Evolutionary conservation across 2,113 vertebrate species (phyloP).

Genomic region (Jaculus jaculus): DNA sequence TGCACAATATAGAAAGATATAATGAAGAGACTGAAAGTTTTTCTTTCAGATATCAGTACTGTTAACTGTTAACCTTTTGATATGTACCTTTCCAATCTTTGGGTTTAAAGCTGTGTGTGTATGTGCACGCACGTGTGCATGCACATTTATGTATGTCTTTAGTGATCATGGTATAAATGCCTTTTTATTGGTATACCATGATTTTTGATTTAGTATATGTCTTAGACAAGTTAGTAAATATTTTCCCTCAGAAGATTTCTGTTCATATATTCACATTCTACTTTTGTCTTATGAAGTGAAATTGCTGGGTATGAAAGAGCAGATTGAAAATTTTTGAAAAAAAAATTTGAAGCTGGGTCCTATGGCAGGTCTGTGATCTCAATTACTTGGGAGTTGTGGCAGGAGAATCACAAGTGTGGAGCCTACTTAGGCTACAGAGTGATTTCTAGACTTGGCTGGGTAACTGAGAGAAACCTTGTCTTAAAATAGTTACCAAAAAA

Average conservation of each 20-base stretch:
- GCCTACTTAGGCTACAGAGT: neutral
- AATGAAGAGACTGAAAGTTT: slow-evolving; percentile 29
- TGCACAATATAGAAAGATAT: neutral
- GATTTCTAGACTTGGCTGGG: neutral
- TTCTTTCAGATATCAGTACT: slow-evolving; percentile 12
- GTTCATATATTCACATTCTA: neutral
- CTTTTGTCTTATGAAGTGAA: neutral
- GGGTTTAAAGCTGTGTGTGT: neutral
- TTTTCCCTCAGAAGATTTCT: slow-evolving; percentile 36
- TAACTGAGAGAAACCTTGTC: neutral
- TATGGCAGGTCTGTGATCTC: neutral
- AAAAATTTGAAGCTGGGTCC: neutral
- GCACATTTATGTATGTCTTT: neutral
- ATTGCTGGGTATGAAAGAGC: slow-evolving; percentile 3
- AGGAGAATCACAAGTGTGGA: neutral
- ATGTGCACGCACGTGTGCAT: neutral
- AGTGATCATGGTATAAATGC: neutral
- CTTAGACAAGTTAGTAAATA: neutral
- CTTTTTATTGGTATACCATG: slow-evolving; percentile 7
- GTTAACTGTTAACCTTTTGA: neutral
- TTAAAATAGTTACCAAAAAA: neutral
- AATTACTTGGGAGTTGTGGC: neutral
- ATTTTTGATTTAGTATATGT: slow-evolving; percentile 5
- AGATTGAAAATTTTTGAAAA: neutral
- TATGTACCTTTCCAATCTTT: neutral